Percentiles rank a stretch among this genome's conserved stretches.
Evolutionary conservation across 2,888 invertebrate species (phyloP).

Genomic region (Acleris holmiana): DNA sequence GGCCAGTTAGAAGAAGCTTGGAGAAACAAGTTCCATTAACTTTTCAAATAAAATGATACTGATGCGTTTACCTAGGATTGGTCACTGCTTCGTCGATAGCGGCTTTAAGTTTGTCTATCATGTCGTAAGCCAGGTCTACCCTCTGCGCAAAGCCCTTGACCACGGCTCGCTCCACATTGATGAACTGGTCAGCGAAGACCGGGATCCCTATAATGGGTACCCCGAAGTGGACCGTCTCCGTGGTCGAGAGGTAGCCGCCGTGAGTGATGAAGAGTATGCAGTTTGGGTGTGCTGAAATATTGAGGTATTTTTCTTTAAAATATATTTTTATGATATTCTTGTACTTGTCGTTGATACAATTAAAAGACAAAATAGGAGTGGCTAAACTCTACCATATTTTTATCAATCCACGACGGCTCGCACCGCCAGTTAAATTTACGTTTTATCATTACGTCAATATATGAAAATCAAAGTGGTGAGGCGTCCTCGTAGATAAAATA

Average conservation of each 20-base stretch:
- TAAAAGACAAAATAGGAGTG: too few relatives aligned
- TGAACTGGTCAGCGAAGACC: conserved; percentile 64
- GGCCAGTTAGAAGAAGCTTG: neutral
- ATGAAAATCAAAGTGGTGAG: too few relatives aligned
- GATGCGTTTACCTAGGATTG: conserved; percentile 11
- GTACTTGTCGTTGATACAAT: neutral
- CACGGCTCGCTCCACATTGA: conserved; percentile 56
- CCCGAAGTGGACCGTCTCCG: conserved; percentile 61
- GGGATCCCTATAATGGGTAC: conserved; percentile 67
- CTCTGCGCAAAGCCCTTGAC: conserved; percentile 31
- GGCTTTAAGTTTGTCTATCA: conserved; percentile 22
- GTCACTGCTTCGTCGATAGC: conserved; percentile 26
- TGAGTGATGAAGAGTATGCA: conserved; percentile 68
- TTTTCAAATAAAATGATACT: neutral
- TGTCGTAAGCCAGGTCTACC: conserved; percentile 24
- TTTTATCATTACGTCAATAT: too few relatives aligned
- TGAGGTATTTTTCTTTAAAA: neutral
- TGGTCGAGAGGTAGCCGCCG: conserved; percentile 66
- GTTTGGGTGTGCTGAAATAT: conserved; percentile 46
- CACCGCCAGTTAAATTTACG: too few relatives aligned
- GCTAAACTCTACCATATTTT: too few relatives aligned
- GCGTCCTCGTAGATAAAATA: too few relatives aligned
- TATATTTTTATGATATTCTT: too few relatives aligned
- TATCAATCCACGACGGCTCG: too few relatives aligned
- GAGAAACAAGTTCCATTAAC: neutral